These are phyloP conservation scores for Sebastes trivittatus DNA, from an alignment of 2,797 vertebrate species.

Conservation along the genomic window DNA sequence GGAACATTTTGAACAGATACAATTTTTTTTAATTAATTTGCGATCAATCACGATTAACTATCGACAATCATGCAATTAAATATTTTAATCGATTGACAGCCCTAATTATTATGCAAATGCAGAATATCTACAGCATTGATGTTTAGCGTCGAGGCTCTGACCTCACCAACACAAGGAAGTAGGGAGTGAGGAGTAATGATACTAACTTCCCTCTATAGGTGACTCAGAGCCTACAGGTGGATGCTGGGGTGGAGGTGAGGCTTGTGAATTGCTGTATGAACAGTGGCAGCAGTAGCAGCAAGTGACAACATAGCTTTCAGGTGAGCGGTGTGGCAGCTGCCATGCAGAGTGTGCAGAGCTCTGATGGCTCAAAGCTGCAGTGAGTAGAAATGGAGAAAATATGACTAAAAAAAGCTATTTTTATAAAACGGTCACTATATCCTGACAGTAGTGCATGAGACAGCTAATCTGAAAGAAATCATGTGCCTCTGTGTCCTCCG, in stretches of 20 bases:
- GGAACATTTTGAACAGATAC: too few species aligned
- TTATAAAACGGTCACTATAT: too few species aligned
- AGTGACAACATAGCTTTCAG: neutral
- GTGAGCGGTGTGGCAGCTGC: neutral
- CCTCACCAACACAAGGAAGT: neutral
- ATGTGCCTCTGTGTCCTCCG: too few species aligned
- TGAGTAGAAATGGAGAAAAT: too few species aligned
- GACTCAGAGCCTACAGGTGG: slow-evolving; percentile 3
- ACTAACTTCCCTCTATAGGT: neutral
- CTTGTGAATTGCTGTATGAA: neutral
- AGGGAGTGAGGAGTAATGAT: neutral
- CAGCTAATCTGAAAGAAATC: too few species aligned
- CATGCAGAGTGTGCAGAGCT: neutral
- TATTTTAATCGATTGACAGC: too few species aligned
- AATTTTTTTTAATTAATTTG: too few species aligned
- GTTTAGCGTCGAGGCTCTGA: neutral
- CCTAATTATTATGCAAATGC: neutral
- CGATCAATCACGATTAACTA: too few species aligned
- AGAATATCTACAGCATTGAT: neutral
- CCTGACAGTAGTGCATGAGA: too few species aligned
- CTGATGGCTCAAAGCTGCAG: neutral
- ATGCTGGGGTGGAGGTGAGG: slow-evolving; percentile 1
- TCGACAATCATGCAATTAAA: too few species aligned
- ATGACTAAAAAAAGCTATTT: too few species aligned
- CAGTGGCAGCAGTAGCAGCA: neutral